Evolutionary conservation across 2,888 invertebrate genomes (phyloP).

Genomic region (Cantharis rustica): DNA sequence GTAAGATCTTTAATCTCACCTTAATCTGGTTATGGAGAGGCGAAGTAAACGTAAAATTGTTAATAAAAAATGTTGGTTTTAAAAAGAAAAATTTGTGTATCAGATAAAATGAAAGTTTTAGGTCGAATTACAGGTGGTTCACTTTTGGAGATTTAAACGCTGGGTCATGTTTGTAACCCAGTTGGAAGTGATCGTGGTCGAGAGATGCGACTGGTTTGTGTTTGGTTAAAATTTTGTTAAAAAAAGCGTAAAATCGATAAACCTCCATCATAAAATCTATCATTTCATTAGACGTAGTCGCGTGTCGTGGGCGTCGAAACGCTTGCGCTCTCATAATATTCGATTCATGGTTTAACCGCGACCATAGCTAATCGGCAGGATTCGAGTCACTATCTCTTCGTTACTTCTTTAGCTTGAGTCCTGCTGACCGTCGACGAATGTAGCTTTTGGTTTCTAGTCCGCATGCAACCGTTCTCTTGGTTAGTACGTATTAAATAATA

Average conservation of each 20-base stretch:
- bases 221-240: neutral
- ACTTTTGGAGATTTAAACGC: neutral
- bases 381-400: slow-evolving; percentile 40
- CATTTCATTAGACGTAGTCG: slow-evolving; percentile 40
- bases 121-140: neutral
- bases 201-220: neutral
- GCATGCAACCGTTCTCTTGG: slow-evolving; percentile 50
- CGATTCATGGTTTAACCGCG: slow-evolving; percentile 30
- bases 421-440: slow-evolving; percentile 24
- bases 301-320: slow-evolving; percentile 53
- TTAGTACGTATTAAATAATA: slow-evolving; percentile 47
- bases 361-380: slow-evolving; percentile 42
- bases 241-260: slow-evolving; percentile 18
- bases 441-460: slow-evolving; percentile 43
- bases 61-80: neutral
- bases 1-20: neutral
- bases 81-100: neutral
- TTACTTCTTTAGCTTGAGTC: slow-evolving; percentile 36
- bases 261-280: slow-evolving; percentile 18
- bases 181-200: neutral
- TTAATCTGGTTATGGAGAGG: neutral
- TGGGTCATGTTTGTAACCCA: neutral
- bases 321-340: slow-evolving; percentile 45
- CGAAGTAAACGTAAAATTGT: neutral
- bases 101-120: neutral